phyloP scores from a whole-genome alignment of 2,797 vertebrate genomes.

The Cynodonichthys magdalenae region DNA sequence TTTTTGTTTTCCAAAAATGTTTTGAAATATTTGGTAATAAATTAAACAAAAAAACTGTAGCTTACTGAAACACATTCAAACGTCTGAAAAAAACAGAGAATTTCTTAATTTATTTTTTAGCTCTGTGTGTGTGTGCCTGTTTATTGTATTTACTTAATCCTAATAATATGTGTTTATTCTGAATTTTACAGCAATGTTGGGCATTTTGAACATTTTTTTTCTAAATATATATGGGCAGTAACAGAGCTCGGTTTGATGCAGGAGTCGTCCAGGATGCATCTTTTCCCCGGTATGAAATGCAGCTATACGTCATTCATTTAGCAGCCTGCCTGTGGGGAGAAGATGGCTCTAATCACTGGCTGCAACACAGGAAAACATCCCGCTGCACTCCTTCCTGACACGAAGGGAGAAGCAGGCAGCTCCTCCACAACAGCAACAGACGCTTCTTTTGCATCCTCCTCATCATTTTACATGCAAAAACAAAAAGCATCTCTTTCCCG shows the following conservation, averaged over 20 bases:
- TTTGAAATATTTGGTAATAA: no score
- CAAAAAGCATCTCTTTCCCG: constrained; percentile 10
- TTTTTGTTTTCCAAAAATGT: no score
- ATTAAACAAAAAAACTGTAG: no score
- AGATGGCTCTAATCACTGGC: constrained; percentile 73
- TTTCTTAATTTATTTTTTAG: no score
- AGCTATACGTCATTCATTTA: constrained; percentile 76
- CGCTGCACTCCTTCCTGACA: constrained; percentile 65
- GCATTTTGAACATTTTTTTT: not conserved
- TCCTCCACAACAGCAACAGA: constrained; percentile 20
- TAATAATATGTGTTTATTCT: no score
- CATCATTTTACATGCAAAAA: constrained; percentile 17
- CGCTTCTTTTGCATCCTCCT: not conserved
- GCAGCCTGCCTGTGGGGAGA: constrained; percentile 65
- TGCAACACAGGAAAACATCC: constrained; percentile 74
- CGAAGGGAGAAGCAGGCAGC: constrained; percentile 50
- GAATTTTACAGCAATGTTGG: not conserved
- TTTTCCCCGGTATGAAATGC: constrained; percentile 35
- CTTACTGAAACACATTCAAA: no score
- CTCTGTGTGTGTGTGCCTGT: no score
- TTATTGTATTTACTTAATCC: no score
- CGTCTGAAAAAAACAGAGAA: no score
- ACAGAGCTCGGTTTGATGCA: constrained; percentile 8
- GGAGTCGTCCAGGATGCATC: constrained; percentile 37
- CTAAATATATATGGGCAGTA: no score